Base-by-base conservation (phyloP, 2,113 vertebrate species). In the Scortum barcoo region DNA sequence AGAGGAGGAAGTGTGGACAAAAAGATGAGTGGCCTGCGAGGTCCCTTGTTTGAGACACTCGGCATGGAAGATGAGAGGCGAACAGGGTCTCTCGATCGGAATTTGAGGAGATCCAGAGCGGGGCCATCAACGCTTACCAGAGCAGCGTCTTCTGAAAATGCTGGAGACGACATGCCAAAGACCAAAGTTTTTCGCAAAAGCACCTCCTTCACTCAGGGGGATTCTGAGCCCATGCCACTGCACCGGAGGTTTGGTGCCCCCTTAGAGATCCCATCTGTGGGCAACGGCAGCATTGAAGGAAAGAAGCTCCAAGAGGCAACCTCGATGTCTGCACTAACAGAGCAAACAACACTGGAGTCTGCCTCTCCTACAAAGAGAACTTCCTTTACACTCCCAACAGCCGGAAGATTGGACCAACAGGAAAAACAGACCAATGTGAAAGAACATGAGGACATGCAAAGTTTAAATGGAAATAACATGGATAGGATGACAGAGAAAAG, bases 11-110 rank as follows among this genome's bases (percentile, higher is more conserved):
- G 93, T 0, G 86, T 94, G 61, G 97, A 98, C 7, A 94, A 96
- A 86, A 99, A 97, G 86, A 95, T 98, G 94, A 99, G 97, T 0
- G 98, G 98, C 77, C 94, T 99, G 40, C 93, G 98, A 26, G 98
- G 98, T 0, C 98, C 98, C 1, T 91, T 99, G 76, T 95, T 99
- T 83, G 98, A 99, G 91, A 98, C 96, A 0, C 93, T 99, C 1
- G 96, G 97, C 1, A 93, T 96, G 19, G 86, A 95, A 0, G 95
- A 96, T 5, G 95, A 96, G 62, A 95, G 95, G 65, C 84, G 83
- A 30, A 90, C 92, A 0, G 81, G 72, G 4, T 93, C 91, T 40
- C 88, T 93, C 0, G 92, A 94, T 67, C 72, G 91, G 1, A 93
- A 91, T 30, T 26, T 93, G 75, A 93, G 92, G 66, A 82, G 81